Evolutionary conservation across 1,140 invertebrate genomes (phyloP), one percentile per base, ranked within the genome.

Genomic region (Lordiphosa stackelbergi): DNA sequence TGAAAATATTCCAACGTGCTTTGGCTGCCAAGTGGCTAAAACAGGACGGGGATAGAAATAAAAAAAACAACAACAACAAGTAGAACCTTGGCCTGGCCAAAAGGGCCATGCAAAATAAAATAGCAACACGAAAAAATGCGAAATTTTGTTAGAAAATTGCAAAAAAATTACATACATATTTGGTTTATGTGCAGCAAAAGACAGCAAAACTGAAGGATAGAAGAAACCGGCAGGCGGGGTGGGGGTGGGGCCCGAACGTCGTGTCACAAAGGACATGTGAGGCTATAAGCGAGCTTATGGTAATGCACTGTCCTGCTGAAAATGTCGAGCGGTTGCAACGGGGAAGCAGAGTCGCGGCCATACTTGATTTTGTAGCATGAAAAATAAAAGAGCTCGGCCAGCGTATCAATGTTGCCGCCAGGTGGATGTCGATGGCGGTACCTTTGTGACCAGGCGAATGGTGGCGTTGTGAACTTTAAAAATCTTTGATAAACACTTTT

Each of bases 91-190:
- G 41, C 53, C 54, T 38, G 46, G 19, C 69, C 48, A 40, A 46
- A 54, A 31, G 54, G 42, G 63, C 60, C 65, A 73, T 69, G 65
- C 69, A 61, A 78, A 78, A 78, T 79, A 78, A 78, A 78, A 78
- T 66, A 70, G 61, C 60, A 66, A 60, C 61, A 79, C 57, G 56
- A 83, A 77, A 83, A 83, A 68, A 71, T 69, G 51, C 54, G 68
- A 73, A 84, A 83, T 81, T 83, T 81, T 59, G 77, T 81, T 81
- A 81, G 77, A 79, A 81, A 74, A 83, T 75, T 71, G 77, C 62
- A 83, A 72, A 79, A 79, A 79, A 81, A 81, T 83, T 79, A 79
- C 74, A 81, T 78, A 78, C 75, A 61, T 81, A 75, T 75, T 75
- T 75, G 66, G 72, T 53, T 68, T 64, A 74, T 71, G 66, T 79